phyloP scores from a whole-genome alignment of 1,140 invertebrate species.

The Polypedilum pembai region DNA sequence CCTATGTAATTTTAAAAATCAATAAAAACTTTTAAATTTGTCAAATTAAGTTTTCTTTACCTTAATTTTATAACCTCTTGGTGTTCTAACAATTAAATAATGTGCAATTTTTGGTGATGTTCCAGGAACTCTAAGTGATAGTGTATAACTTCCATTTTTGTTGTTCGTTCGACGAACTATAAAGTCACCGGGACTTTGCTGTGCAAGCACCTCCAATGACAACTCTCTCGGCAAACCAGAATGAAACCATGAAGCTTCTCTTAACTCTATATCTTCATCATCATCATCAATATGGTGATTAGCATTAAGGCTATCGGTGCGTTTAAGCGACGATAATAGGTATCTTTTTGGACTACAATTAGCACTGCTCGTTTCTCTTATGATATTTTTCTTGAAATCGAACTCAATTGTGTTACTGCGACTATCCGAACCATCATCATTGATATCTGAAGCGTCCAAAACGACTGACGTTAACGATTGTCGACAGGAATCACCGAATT shows the following conservation, averaged over 20 bases:
- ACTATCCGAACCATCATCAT: not conserved
- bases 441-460: conserved; percentile 7
- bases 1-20: conserved; percentile 50
- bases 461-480: conserved; percentile 16
- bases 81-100: conserved; percentile 81
- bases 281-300: conserved; percentile 26
- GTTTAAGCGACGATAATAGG: not conserved
- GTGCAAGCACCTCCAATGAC: conserved; percentile 71
- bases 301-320: conserved; percentile 23
- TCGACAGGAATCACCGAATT: conserved; percentile 24
- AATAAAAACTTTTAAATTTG: not conserved
- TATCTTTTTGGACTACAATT: conserved; percentile 23
- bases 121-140: conserved; percentile 77
- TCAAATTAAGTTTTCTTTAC: conserved; percentile 44
- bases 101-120: conserved; percentile 59
- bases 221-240: conserved; percentile 78
- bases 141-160: conserved; percentile 81
- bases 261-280: conserved; percentile 62
- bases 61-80: conserved; percentile 88
- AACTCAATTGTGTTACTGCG: not conserved
- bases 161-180: conserved; percentile 85
- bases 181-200: conserved; percentile 84
- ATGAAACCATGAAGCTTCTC: conserved; percentile 83
- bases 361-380: conserved; percentile 12
- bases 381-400: not conserved